Conservation (phyloP, 2,888 invertebrate species). For the Pardosa pseudoannulata region DNA sequence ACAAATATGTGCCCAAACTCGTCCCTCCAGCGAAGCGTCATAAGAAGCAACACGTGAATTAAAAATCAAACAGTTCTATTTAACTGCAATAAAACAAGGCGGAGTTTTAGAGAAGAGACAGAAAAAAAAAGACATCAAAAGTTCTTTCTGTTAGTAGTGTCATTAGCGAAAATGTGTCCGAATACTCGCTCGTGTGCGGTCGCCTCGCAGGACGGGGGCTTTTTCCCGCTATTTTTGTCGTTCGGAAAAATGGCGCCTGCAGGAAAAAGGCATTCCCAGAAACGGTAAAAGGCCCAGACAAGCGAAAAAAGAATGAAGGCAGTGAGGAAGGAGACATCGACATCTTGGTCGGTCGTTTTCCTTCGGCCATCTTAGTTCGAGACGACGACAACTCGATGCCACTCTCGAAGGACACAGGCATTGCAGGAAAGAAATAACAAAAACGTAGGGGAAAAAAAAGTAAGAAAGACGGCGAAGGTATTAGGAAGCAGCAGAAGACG, state of each 20-base stretch:
- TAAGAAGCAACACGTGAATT: too few species aligned
- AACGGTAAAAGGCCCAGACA: not conserved
- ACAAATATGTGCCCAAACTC: too few species aligned
- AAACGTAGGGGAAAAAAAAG: slow-evolving; percentile 1
- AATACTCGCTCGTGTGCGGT: too few species aligned
- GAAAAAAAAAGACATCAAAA: too few species aligned
- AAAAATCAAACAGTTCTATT: too few species aligned
- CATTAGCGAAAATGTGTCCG: too few species aligned
- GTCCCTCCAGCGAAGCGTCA: too few species aligned
- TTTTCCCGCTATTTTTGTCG: not conserved
- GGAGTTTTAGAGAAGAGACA: too few species aligned
- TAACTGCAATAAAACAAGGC: too few species aligned
- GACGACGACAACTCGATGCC: slow-evolving; percentile 27
- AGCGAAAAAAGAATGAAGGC: not conserved
- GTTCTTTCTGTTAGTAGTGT: too few species aligned
- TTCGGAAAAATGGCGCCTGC: not conserved
- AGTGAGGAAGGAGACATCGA: slow-evolving; percentile 48
- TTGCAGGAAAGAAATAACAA: slow-evolving; percentile 11
- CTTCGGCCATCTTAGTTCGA: slow-evolving; percentile 63
- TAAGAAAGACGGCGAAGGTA: slow-evolving; percentile 59
- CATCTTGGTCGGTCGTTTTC: slow-evolving; percentile 51
- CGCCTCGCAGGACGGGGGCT: too few species aligned
- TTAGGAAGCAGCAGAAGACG: slow-evolving; percentile 66
- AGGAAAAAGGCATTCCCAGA: not conserved
- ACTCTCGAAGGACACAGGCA: slow-evolving; percentile 42